phyloP scores from a whole-genome alignment of 30 jellyfish, hydroid and myxozoan species.

The Clytia hemisphaerica region DNA sequence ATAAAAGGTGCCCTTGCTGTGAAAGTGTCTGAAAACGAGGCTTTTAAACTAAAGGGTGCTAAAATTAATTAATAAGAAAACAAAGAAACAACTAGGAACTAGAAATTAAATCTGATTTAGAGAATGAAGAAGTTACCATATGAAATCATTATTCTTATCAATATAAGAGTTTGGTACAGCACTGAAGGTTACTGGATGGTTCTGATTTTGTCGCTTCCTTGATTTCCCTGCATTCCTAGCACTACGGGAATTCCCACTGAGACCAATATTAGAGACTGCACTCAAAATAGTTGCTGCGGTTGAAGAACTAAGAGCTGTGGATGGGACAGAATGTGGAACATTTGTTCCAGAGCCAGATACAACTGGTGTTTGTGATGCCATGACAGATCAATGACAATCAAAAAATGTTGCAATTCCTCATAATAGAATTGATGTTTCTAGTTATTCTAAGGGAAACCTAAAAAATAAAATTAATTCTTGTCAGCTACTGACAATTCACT shows the following conservation, averaged over 20 bases:
- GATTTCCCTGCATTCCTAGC: slow-evolving; percentile 20
- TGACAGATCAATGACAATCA: no score
- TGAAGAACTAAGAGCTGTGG: slow-evolving; percentile 24
- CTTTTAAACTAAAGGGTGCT: no score
- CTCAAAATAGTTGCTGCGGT: slow-evolving; percentile 34
- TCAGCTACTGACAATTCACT: no score
- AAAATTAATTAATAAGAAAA: background rate
- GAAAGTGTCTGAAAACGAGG: no score
- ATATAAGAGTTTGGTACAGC: slow-evolving; percentile 55
- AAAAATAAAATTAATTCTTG: no score
- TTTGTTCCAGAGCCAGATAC: no score
- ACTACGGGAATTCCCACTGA: slow-evolving; percentile 15
- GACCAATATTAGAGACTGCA: slow-evolving; percentile 25
- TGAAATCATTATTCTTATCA: slow-evolving; percentile 84
- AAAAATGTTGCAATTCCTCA: no score
- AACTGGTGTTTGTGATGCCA: no score
- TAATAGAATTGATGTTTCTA: no score
- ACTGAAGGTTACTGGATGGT: slow-evolving; percentile 68
- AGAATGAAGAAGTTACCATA: slow-evolving; percentile 62
- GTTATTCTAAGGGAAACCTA: no score
- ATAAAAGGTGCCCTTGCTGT: no score
- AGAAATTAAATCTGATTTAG: background rate
- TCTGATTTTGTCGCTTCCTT: slow-evolving; percentile 51
- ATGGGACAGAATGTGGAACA: slow-evolving; percentile 11
- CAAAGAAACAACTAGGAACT: background rate